A percentile compares a stretch with the other conserved stretches of the same genome.
Conservation (phyloP, 2,888 invertebrate genomes). For the Autographa gamma region DNA sequence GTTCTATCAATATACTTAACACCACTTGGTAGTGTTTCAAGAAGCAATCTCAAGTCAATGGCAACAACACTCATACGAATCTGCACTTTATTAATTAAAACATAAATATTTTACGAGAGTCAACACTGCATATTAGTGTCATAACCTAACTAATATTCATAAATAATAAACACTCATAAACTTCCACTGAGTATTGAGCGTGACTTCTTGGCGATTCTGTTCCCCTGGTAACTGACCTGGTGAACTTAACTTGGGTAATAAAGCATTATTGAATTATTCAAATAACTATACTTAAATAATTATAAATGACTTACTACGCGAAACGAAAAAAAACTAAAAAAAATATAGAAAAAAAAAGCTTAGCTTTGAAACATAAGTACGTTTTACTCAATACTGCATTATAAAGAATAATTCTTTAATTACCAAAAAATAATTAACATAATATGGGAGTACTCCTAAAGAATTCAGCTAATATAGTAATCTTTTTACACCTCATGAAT, state of each 20-base stretch:
- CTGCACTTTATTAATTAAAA: neutral
- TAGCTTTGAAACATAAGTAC: no score
- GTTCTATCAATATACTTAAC: no score
- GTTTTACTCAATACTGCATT: no score
- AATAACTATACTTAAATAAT: no score
- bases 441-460: neutral
- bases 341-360: slow-evolving; percentile 5
- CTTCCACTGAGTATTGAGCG: neutral
- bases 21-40: neutral
- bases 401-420: no score
- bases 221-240: slow-evolving; percentile 39
- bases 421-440: no score
- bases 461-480: slow-evolving; percentile 4
- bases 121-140: neutral
- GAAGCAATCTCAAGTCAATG: neutral
- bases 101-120: neutral
- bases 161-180: slow-evolving; percentile 13
- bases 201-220: slow-evolving; percentile 42
- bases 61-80: neutral
- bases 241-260: neutral
- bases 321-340: neutral
- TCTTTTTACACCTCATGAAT: neutral
- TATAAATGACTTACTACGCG: no score
- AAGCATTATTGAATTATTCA: neutral
- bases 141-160: neutral